These are phyloP conservation scores for Chrysolina americana DNA, from an alignment of 2,888 invertebrate genomes.

Conservation along the genomic window DNA sequence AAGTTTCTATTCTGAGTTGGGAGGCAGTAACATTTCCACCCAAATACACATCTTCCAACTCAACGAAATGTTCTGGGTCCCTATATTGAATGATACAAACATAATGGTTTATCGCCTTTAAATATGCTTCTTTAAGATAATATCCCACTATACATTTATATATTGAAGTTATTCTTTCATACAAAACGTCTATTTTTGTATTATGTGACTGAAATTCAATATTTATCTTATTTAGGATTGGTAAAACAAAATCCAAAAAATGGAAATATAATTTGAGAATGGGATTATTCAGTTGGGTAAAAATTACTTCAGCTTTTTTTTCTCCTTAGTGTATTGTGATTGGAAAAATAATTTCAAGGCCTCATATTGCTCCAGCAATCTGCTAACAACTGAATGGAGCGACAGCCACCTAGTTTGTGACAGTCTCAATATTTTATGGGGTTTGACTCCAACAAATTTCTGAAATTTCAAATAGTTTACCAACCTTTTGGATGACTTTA, in stretches of 20 bases:
- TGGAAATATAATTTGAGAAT: neutral
- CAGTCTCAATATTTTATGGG: slow-evolving; percentile 30
- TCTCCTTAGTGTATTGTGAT: neutral
- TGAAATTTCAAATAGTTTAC: slow-evolving; percentile 10
- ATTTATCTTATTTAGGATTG: neutral
- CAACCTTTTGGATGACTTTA: neutral
- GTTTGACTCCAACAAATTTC: slow-evolving; percentile 16
- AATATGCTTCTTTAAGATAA: neutral
- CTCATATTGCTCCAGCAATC: slow-evolving; percentile 24
- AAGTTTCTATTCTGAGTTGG: neutral
- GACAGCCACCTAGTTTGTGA: slow-evolving; percentile 29
- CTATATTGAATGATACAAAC: neutral
- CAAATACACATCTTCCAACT: neutral
- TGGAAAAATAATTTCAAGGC: slow-evolving; percentile 7
- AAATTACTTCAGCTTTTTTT: neutral
- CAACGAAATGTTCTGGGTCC: neutral
- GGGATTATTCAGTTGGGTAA: slow-evolving; percentile 5
- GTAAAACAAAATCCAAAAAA: slow-evolving; percentile 2
- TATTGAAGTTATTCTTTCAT: neutral
- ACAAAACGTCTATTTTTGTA: neutral
- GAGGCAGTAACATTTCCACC: neutral
- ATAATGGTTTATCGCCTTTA: neutral
- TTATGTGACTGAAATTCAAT: neutral
- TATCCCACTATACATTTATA: neutral
- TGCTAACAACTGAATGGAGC: slow-evolving; percentile 1